Conservation (phyloP, 2,797 vertebrate genomes). For the Neosilurus hyrtlii region DNA sequence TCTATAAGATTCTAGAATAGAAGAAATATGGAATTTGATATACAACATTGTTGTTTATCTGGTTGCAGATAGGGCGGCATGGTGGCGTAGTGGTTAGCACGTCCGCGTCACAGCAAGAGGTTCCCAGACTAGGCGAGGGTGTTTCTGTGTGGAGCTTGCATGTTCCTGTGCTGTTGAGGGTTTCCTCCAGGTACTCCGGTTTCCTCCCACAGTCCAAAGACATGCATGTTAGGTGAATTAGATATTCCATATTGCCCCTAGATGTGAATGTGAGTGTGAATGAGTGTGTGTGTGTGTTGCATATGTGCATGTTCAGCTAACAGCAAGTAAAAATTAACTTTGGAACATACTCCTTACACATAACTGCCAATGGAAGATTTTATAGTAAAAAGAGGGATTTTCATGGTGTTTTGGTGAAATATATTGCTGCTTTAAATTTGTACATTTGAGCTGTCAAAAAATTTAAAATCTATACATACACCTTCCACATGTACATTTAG, state of each 20-base stretch:
- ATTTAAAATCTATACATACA: too few species aligned
- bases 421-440: not conserved
- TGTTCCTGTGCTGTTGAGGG: too few species aligned
- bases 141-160: too few species aligned
- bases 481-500: not conserved
- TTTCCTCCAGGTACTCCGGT: too few species aligned
- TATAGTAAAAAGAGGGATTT: not conserved
- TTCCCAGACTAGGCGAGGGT: too few species aligned
- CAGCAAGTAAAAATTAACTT: not conserved
- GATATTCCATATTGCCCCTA: too few species aligned
- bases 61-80: not conserved
- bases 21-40: not conserved
- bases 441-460: not conserved
- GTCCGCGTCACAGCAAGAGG: too few species aligned
- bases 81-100: too few species aligned
- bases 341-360: not conserved
- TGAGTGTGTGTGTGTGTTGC: too few species aligned
- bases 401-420: not conserved
- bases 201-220: too few species aligned
- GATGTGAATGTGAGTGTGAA: too few species aligned
- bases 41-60: not conserved
- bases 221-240: too few species aligned
- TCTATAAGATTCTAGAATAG: not conserved
- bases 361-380: not conserved
- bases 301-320: not conserved